Conservation (phyloP, 2,888 invertebrate genomes). For the Tachina lurida region DNA sequence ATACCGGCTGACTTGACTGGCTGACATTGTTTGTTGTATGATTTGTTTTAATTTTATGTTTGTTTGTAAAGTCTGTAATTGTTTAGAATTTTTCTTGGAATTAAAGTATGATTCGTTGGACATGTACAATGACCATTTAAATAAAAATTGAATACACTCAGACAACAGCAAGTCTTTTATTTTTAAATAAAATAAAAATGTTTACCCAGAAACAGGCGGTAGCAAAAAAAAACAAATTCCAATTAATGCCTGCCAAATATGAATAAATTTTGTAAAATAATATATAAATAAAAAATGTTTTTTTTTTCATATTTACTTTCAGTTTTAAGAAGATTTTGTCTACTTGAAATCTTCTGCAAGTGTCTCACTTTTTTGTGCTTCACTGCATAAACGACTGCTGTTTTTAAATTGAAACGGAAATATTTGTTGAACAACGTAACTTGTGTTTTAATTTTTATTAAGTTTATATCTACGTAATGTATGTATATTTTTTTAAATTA, state of each 20-base stretch:
- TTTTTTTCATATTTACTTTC: background rate
- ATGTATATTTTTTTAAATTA: background rate
- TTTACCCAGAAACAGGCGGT: background rate
- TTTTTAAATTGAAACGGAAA: slow-evolving; percentile 62
- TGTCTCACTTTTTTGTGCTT: background rate
- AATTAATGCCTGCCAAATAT: background rate
- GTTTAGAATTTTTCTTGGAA: slow-evolving; percentile 66
- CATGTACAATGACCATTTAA: slow-evolving; percentile 50
- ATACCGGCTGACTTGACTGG: background rate
- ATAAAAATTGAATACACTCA: slow-evolving; percentile 23
- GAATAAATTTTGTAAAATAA: background rate
- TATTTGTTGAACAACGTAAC: slow-evolving; percentile 70
- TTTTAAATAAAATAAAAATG: slow-evolving; percentile 5
- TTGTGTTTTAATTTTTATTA: slow-evolving; percentile 55
- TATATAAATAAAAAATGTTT: background rate
- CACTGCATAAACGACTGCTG: slow-evolving; percentile 21
- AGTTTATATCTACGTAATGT: slow-evolving; percentile 10
- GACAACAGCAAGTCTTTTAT: background rate
- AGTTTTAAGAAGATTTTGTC: too few relatives aligned
- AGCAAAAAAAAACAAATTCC: background rate
- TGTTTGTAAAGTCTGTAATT: slow-evolving; percentile 40
- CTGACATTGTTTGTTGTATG: background rate
- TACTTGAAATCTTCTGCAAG: too few relatives aligned
- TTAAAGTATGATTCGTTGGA: slow-evolving; percentile 46
- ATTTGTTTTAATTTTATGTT: slow-evolving; percentile 26